These are phyloP conservation scores for Porites rus DNA, from an alignment of 92 coral and sea anemone species.

Conservation along the genomic window DNA sequence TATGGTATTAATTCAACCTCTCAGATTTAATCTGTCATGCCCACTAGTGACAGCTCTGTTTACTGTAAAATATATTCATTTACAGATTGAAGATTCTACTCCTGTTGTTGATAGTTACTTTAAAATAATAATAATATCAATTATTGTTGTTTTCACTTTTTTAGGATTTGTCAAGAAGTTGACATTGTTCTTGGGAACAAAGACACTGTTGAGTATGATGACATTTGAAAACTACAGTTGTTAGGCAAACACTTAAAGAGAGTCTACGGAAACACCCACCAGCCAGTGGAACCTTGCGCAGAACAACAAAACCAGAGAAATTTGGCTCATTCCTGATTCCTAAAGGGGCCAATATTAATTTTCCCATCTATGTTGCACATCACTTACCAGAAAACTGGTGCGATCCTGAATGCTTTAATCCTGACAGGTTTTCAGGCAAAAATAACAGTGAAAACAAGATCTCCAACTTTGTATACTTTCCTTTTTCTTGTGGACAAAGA, in stretches of 20 bases:
- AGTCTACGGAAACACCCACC: conserved; percentile 81
- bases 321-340: conserved; percentile 73
- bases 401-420: conserved; percentile 68
- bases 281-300: conserved; percentile 19
- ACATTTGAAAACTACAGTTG: conserved; percentile 75
- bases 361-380: conserved; percentile 36
- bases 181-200: conserved; percentile 54
- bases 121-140: too few species aligned
- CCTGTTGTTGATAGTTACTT: too few species aligned
- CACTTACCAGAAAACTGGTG: conserved; percentile 70
- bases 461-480: conserved; percentile 67
- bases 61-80: too few species aligned
- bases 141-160: not conserved
- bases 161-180: conserved; percentile 65
- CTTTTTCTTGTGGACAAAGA: conserved; percentile 85
- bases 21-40: too few species aligned
- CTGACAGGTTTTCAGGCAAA: conserved; percentile 68
- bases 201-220: conserved; percentile 67
- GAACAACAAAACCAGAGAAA: conserved; percentile 44
- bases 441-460: conserved; percentile 24
- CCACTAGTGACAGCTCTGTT: too few species aligned
- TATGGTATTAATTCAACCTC: too few species aligned
- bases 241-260: conserved; percentile 79
- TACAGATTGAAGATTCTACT: too few species aligned
- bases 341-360: conserved; percentile 25